A percentile compares a stretch with the other conserved stretches of the same genome.
These are phyloP conservation scores for Heliornis fulica DNA, from an alignment of 2,113 vertebrate species.

Conservation along the genomic window DNA sequence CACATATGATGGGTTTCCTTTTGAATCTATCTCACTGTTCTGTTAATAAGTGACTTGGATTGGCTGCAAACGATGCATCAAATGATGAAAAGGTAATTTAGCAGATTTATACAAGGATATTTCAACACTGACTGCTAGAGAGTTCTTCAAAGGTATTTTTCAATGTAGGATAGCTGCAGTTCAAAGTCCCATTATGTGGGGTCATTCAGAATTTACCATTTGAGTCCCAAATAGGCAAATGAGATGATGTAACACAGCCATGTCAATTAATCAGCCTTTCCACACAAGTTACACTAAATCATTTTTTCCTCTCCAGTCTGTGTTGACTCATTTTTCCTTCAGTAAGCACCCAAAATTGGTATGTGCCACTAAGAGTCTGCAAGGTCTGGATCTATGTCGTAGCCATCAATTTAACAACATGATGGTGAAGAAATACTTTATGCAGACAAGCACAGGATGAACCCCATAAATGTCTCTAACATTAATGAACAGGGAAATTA, in stretches of 20 bases:
- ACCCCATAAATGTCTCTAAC: neutral
- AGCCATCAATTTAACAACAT: neutral
- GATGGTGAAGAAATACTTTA: neutral
- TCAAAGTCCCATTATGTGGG: neutral
- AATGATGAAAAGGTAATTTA: neutral
- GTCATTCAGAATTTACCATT: neutral
- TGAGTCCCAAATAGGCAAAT: neutral
- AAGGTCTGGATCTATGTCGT: no score
- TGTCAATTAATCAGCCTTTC: neutral
- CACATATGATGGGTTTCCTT: neutral
- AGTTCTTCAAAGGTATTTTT: neutral
- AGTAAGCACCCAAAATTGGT: neutral
- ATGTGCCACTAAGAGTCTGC: neutral
- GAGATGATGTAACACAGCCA: neutral
- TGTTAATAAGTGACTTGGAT: neutral
- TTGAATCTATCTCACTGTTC: neutral
- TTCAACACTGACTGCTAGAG: no score
- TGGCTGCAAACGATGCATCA: neutral
- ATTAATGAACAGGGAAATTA: neutral
- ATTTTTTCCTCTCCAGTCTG: neutral
- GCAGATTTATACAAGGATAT: neutral
- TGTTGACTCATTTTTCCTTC: neutral
- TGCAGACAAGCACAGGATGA: neutral
- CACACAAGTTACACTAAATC: neutral
- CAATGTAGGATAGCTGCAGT: neutral